phyloP scores from a whole-genome alignment of 1,140 invertebrate species.

The Platorchestia sp. region DNA sequence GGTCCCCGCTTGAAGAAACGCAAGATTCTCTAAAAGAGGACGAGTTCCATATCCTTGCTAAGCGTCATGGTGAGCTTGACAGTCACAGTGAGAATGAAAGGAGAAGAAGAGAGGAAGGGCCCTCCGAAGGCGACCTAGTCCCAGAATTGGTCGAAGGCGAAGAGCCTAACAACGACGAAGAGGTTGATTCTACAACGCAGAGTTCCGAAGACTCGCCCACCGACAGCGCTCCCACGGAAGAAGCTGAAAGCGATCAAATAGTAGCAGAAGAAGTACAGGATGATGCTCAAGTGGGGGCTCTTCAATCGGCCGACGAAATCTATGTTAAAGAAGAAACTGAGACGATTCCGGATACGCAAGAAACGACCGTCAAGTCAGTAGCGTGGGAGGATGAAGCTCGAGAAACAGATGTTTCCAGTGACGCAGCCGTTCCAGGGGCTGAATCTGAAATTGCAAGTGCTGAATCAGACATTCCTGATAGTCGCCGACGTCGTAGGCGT shows the following conservation, averaged over 20 bases:
- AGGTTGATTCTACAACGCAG: not conserved
- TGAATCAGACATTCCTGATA: not conserved
- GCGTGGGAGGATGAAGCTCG: not conserved
- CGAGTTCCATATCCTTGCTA: not conserved
- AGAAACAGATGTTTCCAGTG: too few species aligned
- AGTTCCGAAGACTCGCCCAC: not conserved
- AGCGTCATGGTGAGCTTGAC: not conserved
- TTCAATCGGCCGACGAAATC: not conserved
- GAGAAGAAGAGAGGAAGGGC: not conserved
- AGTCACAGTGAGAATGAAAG: not conserved
- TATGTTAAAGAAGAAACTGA: not conserved
- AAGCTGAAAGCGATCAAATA: too few species aligned
- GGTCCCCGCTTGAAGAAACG: not conserved
- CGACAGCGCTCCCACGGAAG: not conserved
- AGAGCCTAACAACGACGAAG: not conserved
- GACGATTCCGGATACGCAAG: not conserved
- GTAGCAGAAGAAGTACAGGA: not conserved
- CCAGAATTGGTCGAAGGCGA: not conserved
- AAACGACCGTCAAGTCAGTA: not conserved
- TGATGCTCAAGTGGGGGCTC: not conserved
- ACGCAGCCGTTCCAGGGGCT: not conserved
- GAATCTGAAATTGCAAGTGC: not conserved
- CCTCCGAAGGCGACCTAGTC: not conserved
- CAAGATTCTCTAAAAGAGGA: not conserved
- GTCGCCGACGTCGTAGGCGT: not conserved